Percentiles rank a stretch among this genome's conserved stretches.
Evolutionary conservation across 2,113 vertebrate species (phyloP).

Genomic region (Rhegmatorhina hoffmannsi): DNA sequence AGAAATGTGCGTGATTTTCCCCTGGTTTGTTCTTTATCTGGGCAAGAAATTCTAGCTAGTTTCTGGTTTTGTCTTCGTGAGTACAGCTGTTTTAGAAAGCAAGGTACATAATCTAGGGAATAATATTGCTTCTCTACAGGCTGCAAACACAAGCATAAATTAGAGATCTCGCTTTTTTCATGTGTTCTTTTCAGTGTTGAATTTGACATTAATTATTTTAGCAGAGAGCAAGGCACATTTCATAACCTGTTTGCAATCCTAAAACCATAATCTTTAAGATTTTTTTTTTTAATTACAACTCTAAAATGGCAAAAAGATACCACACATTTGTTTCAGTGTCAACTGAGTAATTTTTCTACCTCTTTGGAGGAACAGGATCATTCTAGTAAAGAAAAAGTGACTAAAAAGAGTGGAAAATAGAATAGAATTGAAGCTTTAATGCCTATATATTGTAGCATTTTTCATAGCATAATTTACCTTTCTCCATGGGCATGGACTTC

Average conservation of each 20-base stretch:
- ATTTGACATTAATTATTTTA: conserved; percentile 1
- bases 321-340: background rate
- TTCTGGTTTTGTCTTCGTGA: background rate
- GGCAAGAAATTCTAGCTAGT: background rate
- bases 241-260: background rate
- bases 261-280: background rate
- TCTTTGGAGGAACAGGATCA: background rate
- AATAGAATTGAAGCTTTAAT: background rate
- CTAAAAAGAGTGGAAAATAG: background rate
- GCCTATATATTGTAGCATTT: background rate
- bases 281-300: background rate
- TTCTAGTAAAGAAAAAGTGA: background rate
- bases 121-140: background rate
- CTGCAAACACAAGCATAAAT: conserved; percentile 6
- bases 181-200: background rate
- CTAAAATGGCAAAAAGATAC: background rate
- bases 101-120: background rate
- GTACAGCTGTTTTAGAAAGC: background rate
- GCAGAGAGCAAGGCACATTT: background rate
- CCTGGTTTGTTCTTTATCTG: background rate
- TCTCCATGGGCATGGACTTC: background rate
- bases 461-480: background rate
- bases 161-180: background rate
- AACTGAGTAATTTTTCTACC: background rate
- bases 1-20: background rate